These are phyloP conservation scores for Holacanthus passer DNA, from an alignment of 2,113 vertebrate species.

Conservation along the genomic window DNA sequence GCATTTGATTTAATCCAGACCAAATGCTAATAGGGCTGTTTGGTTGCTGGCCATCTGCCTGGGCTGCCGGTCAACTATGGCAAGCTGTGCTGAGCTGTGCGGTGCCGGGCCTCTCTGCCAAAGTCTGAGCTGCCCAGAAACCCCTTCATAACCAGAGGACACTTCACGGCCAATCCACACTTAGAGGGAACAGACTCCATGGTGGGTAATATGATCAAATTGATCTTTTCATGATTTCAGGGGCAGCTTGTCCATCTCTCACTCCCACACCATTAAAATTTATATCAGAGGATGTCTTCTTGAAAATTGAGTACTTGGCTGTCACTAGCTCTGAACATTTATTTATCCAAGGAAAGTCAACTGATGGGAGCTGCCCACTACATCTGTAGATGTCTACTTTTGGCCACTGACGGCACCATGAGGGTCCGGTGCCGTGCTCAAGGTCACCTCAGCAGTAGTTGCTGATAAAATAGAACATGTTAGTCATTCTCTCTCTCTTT, in stretches of 20 bases:
- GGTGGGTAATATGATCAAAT: conserved; percentile 53
- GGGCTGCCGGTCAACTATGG: conserved; percentile 77
- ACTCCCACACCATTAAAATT: conserved; percentile 56
- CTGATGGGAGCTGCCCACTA: not conserved
- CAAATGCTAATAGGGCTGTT: conserved; percentile 86
- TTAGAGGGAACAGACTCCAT: conserved; percentile 56
- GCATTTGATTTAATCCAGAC: conserved; percentile 84
- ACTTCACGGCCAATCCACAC: conserved; percentile 76
- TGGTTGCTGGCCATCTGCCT: conserved; percentile 85
- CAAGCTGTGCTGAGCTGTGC: conserved; percentile 74
- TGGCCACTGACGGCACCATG: not conserved
- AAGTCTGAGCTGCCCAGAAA: conserved; percentile 76
- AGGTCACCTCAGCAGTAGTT: not conserved
- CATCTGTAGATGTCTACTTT: not conserved
- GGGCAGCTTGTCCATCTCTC: conserved; percentile 61
- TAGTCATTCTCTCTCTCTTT: not conserved
- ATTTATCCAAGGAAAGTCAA: conserved; percentile 44
- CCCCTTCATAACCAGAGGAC: conserved; percentile 77
- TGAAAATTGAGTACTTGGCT: conserved; percentile 41
- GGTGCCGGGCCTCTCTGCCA: conserved; percentile 62
- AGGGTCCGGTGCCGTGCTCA: not conserved
- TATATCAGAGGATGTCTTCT: conserved; percentile 45
- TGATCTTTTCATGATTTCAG: conserved; percentile 70
- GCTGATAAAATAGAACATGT: not conserved
- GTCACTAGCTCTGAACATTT: conserved; percentile 24